Evolutionary conservation across 1,140 invertebrate genomes (phyloP).

Genomic region (Papilio glaucus): DNA sequence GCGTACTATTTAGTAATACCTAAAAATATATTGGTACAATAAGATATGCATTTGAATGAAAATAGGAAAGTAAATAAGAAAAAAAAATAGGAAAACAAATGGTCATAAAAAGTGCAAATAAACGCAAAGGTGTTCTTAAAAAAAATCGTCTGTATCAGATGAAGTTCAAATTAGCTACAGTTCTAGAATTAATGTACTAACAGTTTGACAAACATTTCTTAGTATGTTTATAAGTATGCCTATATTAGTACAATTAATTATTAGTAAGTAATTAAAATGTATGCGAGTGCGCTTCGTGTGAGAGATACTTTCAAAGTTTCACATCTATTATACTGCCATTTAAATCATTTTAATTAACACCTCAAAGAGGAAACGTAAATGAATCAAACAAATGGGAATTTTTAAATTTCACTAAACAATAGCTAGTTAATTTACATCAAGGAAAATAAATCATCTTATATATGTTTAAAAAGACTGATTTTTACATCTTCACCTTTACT

Average conservation of each 20-base stretch:
- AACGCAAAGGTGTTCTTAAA: slow-evolving; percentile 63
- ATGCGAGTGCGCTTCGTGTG: slow-evolving; percentile 63
- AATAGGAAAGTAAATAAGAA: slow-evolving; percentile 42
- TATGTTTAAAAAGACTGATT: slow-evolving; percentile 29
- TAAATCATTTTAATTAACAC: background rate
- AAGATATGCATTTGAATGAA: slow-evolving; percentile 39
- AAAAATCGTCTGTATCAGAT: slow-evolving; percentile 82
- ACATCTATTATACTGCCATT: slow-evolving; percentile 44
- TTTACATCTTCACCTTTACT: slow-evolving; percentile 25
- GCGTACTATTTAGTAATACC: background rate
- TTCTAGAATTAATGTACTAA: slow-evolving; percentile 76
- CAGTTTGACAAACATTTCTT: slow-evolving; percentile 64
- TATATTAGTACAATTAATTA: slow-evolving; percentile 82
- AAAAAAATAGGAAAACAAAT: slow-evolving; percentile 53
- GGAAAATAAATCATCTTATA: slow-evolving; percentile 22
- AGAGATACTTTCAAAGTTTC: slow-evolving; percentile 44
- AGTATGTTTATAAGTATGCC: slow-evolving; percentile 75
- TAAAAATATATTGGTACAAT: slow-evolving; percentile 8
- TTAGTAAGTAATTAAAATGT: slow-evolving; percentile 64
- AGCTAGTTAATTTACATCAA: background rate
- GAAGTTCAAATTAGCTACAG: slow-evolving; percentile 75
- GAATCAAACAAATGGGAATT: slow-evolving; percentile 1
- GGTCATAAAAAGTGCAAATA: slow-evolving; percentile 76
- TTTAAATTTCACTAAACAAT: slow-evolving; percentile 19
- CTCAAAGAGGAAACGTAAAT: slow-evolving; percentile 17